phyloP scores from a whole-genome alignment of 1,140 invertebrate species.

The Yoshiicerus persimilis region DNA sequence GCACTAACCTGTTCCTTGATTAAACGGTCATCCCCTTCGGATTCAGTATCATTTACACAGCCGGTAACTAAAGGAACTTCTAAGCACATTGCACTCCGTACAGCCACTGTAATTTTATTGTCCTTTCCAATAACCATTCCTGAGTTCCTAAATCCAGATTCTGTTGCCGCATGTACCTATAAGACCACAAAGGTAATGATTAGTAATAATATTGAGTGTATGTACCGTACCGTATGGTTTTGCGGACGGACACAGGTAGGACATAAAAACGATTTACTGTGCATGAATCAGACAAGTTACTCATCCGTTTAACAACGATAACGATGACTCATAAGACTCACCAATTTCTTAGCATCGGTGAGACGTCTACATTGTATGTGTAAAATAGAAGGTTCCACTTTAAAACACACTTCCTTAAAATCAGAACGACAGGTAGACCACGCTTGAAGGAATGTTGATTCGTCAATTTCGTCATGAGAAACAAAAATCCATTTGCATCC shows the following conservation, averaged over 20 bases:
- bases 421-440: slow-evolving; percentile 12
- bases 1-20: background rate
- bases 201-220: no score
- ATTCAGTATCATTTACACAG: slow-evolving; percentile 48
- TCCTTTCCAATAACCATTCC: slow-evolving; percentile 59
- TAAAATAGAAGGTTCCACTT: slow-evolving; percentile 62
- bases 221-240: no score
- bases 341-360: slow-evolving; percentile 54
- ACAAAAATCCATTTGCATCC: slow-evolving; percentile 58
- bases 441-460: slow-evolving; percentile 50
- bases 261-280: no score
- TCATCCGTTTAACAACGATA: background rate
- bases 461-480: slow-evolving; percentile 53
- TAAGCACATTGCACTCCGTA: slow-evolving; percentile 56
- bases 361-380: slow-evolving; percentile 58
- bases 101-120: slow-evolving; percentile 58
- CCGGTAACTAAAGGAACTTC: slow-evolving; percentile 56
- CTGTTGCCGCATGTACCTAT: slow-evolving; percentile 56
- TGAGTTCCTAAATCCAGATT: slow-evolving; percentile 60
- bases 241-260: no score
- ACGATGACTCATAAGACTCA: slow-evolving; percentile 18
- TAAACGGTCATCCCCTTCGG: background rate
- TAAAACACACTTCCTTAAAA: slow-evolving; percentile 52
- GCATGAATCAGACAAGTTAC: no score
- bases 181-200: no score